Conservation (phyloP, 1,140 invertebrate genomes). For the Atta colombica region DNA sequence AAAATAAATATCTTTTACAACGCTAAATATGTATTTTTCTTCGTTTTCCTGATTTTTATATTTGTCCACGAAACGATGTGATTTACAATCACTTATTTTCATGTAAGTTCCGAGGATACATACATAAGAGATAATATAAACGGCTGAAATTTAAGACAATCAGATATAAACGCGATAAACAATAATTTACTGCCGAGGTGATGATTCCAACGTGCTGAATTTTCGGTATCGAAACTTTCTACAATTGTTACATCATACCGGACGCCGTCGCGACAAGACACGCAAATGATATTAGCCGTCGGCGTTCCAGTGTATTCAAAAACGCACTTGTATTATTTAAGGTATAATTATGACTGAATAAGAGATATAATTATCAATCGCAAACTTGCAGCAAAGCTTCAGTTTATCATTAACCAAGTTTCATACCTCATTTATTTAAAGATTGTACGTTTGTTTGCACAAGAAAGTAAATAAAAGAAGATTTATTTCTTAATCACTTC, state of each 20-base stretch:
- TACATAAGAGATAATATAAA: neutral
- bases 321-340: neutral
- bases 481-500: neutral
- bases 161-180: neutral
- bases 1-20: neutral
- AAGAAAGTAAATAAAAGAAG: neutral
- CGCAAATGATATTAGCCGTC: neutral
- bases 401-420: neutral
- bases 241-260: constrained; percentile 37
- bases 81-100: neutral
- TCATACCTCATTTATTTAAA: neutral
- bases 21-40: neutral
- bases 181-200: neutral
- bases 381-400: neutral
- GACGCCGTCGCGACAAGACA: neutral
- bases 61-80: neutral
- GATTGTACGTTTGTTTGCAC: neutral
- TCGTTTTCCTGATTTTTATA: constrained; percentile 8
- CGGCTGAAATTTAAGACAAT: neutral
- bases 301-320: neutral
- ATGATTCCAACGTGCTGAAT: neutral
- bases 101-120: no score
- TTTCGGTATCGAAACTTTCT: constrained; percentile 39
- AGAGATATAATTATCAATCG: neutral
- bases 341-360: neutral